Conservation (phyloP, 2,113 vertebrate species). For the Isurus oxyrinchus region DNA sequence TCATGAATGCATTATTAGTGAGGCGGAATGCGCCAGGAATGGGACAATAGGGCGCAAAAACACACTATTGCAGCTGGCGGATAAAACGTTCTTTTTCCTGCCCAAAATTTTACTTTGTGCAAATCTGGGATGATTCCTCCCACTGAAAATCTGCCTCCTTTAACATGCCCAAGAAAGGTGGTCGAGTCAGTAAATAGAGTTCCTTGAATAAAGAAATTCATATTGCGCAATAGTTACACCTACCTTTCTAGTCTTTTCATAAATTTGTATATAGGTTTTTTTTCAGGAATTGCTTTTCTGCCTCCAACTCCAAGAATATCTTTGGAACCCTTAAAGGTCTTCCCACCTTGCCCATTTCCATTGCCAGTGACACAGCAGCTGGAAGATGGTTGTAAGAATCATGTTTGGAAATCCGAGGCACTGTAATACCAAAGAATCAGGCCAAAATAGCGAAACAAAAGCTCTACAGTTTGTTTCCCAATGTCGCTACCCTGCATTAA, state of each 20-base stretch:
- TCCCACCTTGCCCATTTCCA: background rate
- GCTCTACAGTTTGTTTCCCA: background rate
- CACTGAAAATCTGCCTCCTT: background rate
- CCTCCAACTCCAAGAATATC: background rate
- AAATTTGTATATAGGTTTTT: background rate
- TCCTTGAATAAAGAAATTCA: background rate
- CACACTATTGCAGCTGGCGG: too few relatives aligned
- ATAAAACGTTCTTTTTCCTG: too few relatives aligned
- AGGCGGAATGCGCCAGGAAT: too few relatives aligned
- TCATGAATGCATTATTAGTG: too few relatives aligned
- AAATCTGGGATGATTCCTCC: too few relatives aligned
- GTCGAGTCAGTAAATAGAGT: background rate
- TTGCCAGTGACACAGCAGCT: background rate
- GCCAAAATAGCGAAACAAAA: background rate
- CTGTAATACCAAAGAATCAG: background rate
- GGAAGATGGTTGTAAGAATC: background rate
- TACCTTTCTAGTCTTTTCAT: background rate
- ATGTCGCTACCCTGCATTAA: background rate
- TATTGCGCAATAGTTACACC: background rate
- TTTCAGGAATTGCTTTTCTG: background rate
- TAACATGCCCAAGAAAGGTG: background rate
- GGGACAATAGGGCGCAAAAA: too few relatives aligned
- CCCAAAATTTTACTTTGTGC: too few relatives aligned
- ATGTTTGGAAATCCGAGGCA: background rate
- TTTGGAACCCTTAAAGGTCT: background rate